A percentile compares a stretch with the other conserved stretches of the same genome.
Conservation (phyloP, 2,888 invertebrate species). For the Arctia plantaginis region DNA sequence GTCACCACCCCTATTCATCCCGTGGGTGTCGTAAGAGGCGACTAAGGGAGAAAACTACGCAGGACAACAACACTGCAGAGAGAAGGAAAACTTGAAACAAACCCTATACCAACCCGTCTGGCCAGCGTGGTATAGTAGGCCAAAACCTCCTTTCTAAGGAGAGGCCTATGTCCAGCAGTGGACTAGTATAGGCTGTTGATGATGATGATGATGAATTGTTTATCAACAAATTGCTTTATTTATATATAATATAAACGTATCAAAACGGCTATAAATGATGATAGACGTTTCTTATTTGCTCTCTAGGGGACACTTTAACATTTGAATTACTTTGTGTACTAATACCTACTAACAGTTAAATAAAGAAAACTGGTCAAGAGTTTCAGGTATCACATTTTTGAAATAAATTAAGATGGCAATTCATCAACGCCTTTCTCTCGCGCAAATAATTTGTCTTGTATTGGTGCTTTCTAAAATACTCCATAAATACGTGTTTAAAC, state of each 20-base stretch:
- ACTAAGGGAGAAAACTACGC: too few species aligned
- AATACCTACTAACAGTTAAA: conserved; percentile 2
- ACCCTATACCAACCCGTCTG: too few species aligned
- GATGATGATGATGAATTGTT: too few species aligned
- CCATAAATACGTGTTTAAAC: background rate
- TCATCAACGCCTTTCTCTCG: background rate
- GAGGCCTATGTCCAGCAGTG: too few species aligned
- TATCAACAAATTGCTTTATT: conserved; percentile 29
- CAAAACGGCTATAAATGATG: conserved; percentile 32
- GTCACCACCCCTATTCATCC: too few species aligned
- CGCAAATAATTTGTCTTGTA: background rate
- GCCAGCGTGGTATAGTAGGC: too few species aligned
- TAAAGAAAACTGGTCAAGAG: background rate
- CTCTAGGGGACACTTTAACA: conserved; percentile 36
- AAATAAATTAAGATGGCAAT: background rate
- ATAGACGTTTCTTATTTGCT: conserved; percentile 33
- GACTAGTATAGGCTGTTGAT: too few species aligned
- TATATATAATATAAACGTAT: conserved; percentile 26
- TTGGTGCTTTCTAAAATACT: background rate
- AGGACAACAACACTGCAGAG: too few species aligned
- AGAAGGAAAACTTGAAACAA: too few species aligned
- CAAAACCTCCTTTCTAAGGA: too few species aligned
- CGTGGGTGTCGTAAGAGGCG: too few species aligned
- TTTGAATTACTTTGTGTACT: conserved; percentile 2
- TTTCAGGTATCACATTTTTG: background rate